Evolutionary conservation across 2,797 vertebrate species (phyloP), one percentile per base, ranked within the genome.

Genomic region (Cossypha dichroa): DNA sequence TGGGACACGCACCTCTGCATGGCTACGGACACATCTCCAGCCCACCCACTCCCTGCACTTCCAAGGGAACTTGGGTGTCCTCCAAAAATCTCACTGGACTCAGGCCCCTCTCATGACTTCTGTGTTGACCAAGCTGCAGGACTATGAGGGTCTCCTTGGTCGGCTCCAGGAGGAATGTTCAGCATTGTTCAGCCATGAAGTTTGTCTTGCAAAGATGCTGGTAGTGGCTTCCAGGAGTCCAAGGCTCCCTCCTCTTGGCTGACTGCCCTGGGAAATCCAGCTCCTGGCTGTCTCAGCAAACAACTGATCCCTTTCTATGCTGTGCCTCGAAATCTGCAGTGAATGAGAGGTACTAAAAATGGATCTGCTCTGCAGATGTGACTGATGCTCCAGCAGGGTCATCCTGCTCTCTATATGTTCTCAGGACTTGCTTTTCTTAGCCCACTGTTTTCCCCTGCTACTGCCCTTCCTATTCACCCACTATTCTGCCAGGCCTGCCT

Each of bases 281-380:
- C 17, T 36, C 43, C 34, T 49, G 45, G 14, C 40, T 83, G 8
- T 56, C 64, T 56, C 41, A 77, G 78, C 31, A 88, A 63, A n/a
- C 2, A 23, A 54, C 8, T 43, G 60, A 48, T 90, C 51, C n/a
- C 15, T 55, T 85, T 68, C 74, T 58, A 15, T 0, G 6, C 52
- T 49, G 60, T 6, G 1, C 46, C 38, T 33, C 72, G 41, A 89
- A 58, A 63, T 79, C 40, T 52, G 36, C 59, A 67, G 36, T 3
- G 9, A 91, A 87, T 43, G 59, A 89, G 34, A 79, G 46, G 22
- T 55, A 46, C 63, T 89, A 83, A 93, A 91, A 69, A 92, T 25
- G 15, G 56, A 75, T 68, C 45, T 72, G 38, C 38, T 86, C 62
- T 88, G 58, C 76, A 94, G 84, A 74, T 19, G 16, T 74, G 55